Evolutionary conservation across 2,797 vertebrate genomes (phyloP).

Genomic region (Rhadinocentrus ornatus): DNA sequence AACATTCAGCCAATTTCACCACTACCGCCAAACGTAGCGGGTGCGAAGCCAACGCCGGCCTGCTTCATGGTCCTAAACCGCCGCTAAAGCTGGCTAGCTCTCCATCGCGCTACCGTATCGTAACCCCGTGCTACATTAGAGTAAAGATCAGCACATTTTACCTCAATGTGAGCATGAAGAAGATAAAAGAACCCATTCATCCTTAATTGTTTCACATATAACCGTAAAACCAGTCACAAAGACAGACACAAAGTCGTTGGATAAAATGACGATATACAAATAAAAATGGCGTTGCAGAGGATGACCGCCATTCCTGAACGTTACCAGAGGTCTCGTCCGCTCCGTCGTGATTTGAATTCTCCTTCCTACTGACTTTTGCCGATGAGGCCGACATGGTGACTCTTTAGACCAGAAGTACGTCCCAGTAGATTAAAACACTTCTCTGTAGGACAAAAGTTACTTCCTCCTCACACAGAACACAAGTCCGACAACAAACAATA

Average conservation of each 20-base stretch:
- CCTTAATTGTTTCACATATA: rapidly evolving
- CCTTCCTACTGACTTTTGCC: constrained; percentile 97
- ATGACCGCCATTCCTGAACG: constrained; percentile 78
- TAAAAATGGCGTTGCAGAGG: constrained; percentile 83
- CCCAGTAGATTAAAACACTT: constrained; percentile 39
- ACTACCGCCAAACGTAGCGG: neutral
- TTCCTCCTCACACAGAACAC: constrained; percentile 58
- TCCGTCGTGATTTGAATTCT: constrained; percentile 98
- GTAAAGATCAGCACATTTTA: constrained; percentile 9
- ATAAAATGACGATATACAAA: constrained; percentile 69
- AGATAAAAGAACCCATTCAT: neutral
- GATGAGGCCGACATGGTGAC: constrained; percentile 92
- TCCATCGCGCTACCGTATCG: neutral
- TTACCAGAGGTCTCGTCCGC: constrained; percentile 97
- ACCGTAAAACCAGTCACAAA: neutral
- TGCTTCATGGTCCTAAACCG: neutral
- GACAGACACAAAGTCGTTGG: neutral
- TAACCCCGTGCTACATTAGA: constrained; percentile 21
- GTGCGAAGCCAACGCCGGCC: neutral
- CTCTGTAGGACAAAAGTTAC: constrained; percentile 57
- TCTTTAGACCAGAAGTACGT: constrained; percentile 35
- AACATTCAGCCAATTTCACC: too few species aligned
- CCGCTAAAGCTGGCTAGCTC: neutral
- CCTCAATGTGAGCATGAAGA: neutral
- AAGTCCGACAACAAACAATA: constrained; percentile 47